Conservation (phyloP, 2,797 vertebrate genomes). For the Yasuhikotakia modesta region DNA sequence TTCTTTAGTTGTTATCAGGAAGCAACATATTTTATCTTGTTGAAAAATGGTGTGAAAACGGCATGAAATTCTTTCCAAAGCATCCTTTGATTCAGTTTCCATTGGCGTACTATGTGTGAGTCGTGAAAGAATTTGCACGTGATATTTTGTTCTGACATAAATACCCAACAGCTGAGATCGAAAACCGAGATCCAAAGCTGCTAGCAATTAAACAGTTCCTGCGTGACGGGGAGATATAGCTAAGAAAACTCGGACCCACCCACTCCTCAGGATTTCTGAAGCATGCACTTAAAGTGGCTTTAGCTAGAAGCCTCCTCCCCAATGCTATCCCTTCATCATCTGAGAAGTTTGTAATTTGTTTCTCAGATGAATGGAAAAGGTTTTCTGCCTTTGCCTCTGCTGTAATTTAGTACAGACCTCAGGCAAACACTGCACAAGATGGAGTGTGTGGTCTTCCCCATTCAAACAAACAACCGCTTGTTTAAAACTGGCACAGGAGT, state of each 20-base stretch:
- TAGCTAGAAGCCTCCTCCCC: constrained; percentile 52
- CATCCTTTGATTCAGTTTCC: background rate
- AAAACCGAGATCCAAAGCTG: constrained; percentile 19
- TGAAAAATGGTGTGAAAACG: too few relatives aligned
- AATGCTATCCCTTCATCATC: constrained; percentile 69
- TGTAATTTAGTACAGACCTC: constrained; percentile 56
- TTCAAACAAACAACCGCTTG: constrained; percentile 10
- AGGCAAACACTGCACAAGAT: constrained; percentile 44
- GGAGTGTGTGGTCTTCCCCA: constrained; percentile 40
- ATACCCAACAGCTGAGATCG: constrained; percentile 20
- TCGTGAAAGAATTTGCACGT: constrained; percentile 22
- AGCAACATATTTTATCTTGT: too few relatives aligned
- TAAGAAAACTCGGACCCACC: constrained; percentile 68
- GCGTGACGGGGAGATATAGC: constrained; percentile 60
- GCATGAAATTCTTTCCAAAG: background rate
- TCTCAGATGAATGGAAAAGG: constrained; percentile 65
- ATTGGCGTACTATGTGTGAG: background rate
- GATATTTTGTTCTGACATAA: constrained; percentile 8
- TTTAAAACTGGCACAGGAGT: constrained; percentile 2
- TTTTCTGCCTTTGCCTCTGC: constrained; percentile 44
- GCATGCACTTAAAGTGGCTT: constrained; percentile 72
- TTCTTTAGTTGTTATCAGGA: too few relatives aligned
- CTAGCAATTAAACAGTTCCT: constrained; percentile 55
- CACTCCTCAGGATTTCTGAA: constrained; percentile 69
- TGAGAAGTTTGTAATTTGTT: constrained; percentile 73